Base-by-base conservation (phyloP, 2,888 invertebrate species). In the Vandiemenella viatica region DNA sequence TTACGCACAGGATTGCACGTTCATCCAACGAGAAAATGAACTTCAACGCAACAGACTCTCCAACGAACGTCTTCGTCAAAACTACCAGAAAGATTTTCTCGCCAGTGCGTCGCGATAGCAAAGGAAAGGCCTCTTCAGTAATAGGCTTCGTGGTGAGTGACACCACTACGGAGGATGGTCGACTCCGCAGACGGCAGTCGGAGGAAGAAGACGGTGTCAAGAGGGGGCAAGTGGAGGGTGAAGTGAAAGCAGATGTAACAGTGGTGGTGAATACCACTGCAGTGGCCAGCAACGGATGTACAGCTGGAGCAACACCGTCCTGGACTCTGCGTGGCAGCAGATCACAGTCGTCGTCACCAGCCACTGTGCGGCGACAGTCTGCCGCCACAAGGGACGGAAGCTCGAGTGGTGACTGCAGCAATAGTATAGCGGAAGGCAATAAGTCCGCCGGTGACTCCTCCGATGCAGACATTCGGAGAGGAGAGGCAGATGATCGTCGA, bases 51-150 rank as follows among this genome's bases (percentile, higher is more conserved):
- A 2, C 46, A 6, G 19, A 26, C n/a, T 41, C 53, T 15, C 63
- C 71, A 1, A 62, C 65, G 41, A 83, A 81, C 61, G 75, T 86
- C 1, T 82, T 86, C 55, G 82, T 86, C 0, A 85, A 83, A 64
- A 87, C 86, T 0, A 85, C 83, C 38, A 73, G 84, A 48, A 85
- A 83, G 67, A 76, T 86, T 56, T 86, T 86, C 55, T 82, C 83
- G 0, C 81, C 85, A 0, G 75, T 82, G 4, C 74, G 75, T 2
- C 67, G 74, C 50, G 72, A 72, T 45, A 73, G 73, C n/a, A 73
- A 73, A 59, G 65, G 73, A 3, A 63, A 71, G 5, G 67, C 72
- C 1, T 66, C 70, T 57, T 72, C 73, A 2, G 74, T 74, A 0
- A 72, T 74, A 60, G 70, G 68, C 41, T 63, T 67, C 21, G 61